Evolutionary conservation across 2,113 vertebrate genomes (phyloP), one percentile per base, ranked within the genome.

Genomic region (Pelvicachromis taeniatus): DNA sequence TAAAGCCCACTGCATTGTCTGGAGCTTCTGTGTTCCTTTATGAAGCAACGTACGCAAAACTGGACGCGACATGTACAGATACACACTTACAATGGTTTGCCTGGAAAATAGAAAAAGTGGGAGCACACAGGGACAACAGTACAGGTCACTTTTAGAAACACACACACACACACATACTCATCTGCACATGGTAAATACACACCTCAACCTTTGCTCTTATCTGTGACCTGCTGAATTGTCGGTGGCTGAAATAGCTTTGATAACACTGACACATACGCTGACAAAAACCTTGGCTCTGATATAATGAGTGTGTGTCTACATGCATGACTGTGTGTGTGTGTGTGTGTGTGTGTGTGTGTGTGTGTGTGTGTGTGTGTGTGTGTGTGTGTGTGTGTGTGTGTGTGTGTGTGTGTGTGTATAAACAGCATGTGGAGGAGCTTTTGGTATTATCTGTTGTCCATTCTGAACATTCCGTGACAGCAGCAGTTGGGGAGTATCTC

Each of bases 391-490:
- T 81, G n/a, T n/a, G n/a, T n/a, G 88, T 65, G 78, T 81, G 65
- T 80, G 42, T 42, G 38, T 40, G 38, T 40, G 73, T 89, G 83
- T 73, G 82, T 88, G 87, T 82, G 80, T 81, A 70, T 84, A 85
- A 86, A 86, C 78, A 85, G 81, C 80, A 59, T 77, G 88, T 80
- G 90, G 85, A 91, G 91, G 91, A 93, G 93, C 86, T 85, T 88
- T 54, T 14, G 59, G 73, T 61, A 77, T 92, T 93, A 94, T 93
- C 94, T 89, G 85, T 33, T 4, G 89, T 78, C 88, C 91, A 61
- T 89, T 89, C 87, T 84, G 93, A 92, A 94, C 94, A 93, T 94
- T 92, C 91, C 91, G 52, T 91, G 89, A 92, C 90, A 88, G 84
- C 81, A 80, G 82, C 65, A 48, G 86, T 85, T 56, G 17, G 88